Base-by-base conservation (phyloP, 2,797 vertebrate genomes). In the Melanotaenia boesemani region DNA sequence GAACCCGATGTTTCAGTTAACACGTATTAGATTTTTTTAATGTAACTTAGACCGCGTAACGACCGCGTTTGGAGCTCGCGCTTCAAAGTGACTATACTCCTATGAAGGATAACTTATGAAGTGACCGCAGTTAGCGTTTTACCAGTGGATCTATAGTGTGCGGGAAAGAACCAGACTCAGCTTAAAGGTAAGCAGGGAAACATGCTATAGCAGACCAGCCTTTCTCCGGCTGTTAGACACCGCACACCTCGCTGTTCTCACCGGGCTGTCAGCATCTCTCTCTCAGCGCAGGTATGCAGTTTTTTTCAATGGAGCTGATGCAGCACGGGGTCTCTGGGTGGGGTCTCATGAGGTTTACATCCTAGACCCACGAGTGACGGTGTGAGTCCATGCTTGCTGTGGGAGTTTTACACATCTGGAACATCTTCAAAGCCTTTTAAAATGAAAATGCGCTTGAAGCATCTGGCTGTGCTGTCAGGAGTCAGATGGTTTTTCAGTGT, bases 171-270 rank as follows among this genome's bases (percentile, higher is more conserved):
- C 63, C 58, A 69, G 65, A 62, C 69, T 63, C 62, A 2, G 62
- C 13, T 37, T 70, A 39, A 82, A 87, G 88, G 86, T 90, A 77
- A 84, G 84, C 58, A 30, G 1, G 16, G 9, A 24, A 30, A 37
- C 59, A 10, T 24, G 32, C 58, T 20, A 5, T 1, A 24, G 39
- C 32, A 20, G 67, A 16, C 10, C n/a, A 15, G 13, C 59, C 10
- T 26, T 26, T 26, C 55, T 0, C 70, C 37, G 71, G 66, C 66
- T 79, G 70, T 22, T 41, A 22, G 26, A 46, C 0, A 15, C 36
- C 1, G 26, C 52, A 6, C 61, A 10, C 26, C 60, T 10, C 55
- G 77, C 54, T 63, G 52, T 46, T 5, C 6, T 12, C 50, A 2
- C 66, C 30, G 72, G 10, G 76, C 39, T 64, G 62, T 41, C 70